Conservation (phyloP, 2,113 vertebrate genomes). For the Neopipo cinnamomea region DNA sequence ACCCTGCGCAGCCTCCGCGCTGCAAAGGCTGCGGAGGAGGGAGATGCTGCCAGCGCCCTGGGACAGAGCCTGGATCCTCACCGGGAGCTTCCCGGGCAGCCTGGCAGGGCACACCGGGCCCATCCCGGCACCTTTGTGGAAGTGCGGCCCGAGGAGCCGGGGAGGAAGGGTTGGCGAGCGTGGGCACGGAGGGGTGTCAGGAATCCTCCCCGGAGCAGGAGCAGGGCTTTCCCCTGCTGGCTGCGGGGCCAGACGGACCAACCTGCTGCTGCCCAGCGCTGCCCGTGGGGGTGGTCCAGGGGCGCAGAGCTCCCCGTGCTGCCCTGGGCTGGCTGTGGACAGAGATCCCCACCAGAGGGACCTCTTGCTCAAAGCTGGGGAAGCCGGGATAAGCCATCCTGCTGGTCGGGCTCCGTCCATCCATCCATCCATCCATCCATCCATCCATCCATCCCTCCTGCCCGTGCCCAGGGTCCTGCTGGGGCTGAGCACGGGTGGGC, state of each 20-base stretch:
- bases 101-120: neutral
- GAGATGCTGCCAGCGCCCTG: neutral
- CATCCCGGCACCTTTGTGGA: fast-evolving
- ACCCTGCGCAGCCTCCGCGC: neutral
- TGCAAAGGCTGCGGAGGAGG: neutral
- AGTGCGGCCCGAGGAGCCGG: fast-evolving
- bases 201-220: neutral
- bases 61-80: fast-evolving
- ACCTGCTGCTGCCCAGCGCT: fast-evolving
- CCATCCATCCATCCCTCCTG: neutral
- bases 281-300: fast-evolving
- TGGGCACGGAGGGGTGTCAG: fast-evolving
- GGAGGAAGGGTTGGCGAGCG: neutral
- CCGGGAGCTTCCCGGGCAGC: neutral
- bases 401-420: neutral
- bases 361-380: constrained; percentile 18
- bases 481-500: fast-evolving
- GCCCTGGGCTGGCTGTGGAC: neutral
- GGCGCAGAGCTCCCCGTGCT: neutral
- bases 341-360: constrained; percentile 53
- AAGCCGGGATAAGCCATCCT: neutral
- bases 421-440: neutral
- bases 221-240: neutral
- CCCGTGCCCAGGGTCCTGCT: neutral
- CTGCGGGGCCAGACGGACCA: fast-evolving